Evolutionary conservation across 2,113 vertebrate genomes (phyloP).

Genomic region (Oceanites oceanicus): DNA sequence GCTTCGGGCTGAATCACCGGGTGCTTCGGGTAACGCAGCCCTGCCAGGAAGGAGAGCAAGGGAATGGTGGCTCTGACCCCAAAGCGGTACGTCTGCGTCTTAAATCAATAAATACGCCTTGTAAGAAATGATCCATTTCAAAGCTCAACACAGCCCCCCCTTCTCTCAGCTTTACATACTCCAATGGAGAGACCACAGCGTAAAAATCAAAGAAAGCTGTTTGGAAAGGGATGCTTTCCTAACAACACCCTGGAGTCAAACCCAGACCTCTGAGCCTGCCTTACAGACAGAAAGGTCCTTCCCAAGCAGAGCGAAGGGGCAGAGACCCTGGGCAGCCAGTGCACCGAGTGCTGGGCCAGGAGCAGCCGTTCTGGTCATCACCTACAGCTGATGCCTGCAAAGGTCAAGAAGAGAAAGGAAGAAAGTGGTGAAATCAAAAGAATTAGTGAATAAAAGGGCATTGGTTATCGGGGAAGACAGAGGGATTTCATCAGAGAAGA

Average conservation of each 20-base stretch:
- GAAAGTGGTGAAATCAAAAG: background rate
- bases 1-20: background rate
- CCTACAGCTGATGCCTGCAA: background rate
- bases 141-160: background rate
- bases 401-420: background rate
- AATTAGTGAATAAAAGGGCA: background rate
- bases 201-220: background rate
- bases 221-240: background rate
- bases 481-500: background rate
- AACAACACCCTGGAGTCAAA: background rate
- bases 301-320: background rate
- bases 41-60: background rate
- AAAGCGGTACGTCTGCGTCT: background rate
- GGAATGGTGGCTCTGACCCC: background rate
- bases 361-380: background rate
- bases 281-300: background rate
- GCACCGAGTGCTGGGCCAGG: background rate
- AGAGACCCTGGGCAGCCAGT: background rate
- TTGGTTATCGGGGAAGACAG: background rate
- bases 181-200: rapidly evolving
- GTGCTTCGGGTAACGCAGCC: background rate
- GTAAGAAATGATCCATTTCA: background rate
- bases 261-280: background rate
- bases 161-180: background rate
- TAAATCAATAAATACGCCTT: background rate